A percentile compares a stretch with the other conserved stretches of the same genome.
Evolutionary conservation across 2,888 invertebrate genomes (phyloP).

Genomic region (Ophion ventricosus): DNA sequence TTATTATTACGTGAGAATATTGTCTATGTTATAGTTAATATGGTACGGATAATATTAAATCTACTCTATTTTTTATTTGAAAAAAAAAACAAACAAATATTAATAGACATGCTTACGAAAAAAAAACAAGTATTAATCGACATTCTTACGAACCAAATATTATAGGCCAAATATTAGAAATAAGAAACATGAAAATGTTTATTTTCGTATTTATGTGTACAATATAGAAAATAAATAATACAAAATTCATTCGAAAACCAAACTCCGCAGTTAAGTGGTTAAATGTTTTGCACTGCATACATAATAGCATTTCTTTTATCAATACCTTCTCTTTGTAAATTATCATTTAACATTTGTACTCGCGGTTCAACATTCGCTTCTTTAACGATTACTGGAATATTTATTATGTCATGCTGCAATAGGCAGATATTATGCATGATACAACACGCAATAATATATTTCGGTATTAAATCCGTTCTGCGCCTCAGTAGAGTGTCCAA

Average conservation of each 20-base stretch:
- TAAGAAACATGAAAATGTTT: neutral
- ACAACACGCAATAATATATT: slow-evolving; percentile 70
- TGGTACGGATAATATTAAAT: too few species aligned
- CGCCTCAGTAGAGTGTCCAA: slow-evolving; percentile 66
- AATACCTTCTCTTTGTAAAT: neutral
- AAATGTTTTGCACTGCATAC: neutral
- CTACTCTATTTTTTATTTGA: neutral
- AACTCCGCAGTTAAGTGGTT: neutral
- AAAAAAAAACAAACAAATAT: neutral
- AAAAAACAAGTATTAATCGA: neutral
- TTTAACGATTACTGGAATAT: neutral
- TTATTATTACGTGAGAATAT: neutral
- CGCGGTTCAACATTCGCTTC: neutral
- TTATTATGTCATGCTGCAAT: neutral
- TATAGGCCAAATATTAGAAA: neutral
- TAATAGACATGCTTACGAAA: neutral
- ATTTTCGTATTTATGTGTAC: neutral
- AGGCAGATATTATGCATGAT: slow-evolving; percentile 69
- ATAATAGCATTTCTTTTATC: slow-evolving; percentile 1
- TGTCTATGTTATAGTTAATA: neutral
- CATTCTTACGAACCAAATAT: neutral
- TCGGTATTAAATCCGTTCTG: slow-evolving; percentile 68
- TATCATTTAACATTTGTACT: neutral
- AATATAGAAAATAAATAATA: neutral
- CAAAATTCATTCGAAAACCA: neutral